These are phyloP conservation scores for Odobenus rosmarus DNA, from an alignment of 2,113 vertebrate species.

Conservation along the genomic window DNA sequence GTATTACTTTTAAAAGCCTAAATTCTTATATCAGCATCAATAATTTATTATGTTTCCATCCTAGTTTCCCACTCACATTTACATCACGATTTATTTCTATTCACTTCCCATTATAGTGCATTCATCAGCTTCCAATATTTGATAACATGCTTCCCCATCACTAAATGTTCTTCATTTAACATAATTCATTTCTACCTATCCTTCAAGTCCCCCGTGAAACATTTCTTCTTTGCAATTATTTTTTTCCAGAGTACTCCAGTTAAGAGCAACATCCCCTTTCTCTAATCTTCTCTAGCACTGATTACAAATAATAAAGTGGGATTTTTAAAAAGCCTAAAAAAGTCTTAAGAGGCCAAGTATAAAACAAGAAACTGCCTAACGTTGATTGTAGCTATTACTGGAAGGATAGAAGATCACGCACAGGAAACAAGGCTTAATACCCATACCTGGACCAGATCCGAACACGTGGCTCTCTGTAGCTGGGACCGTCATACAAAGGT, in stretches of 20 bases:
- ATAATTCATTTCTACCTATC: not conserved
- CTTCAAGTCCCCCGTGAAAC: not conserved
- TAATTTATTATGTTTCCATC: not conserved
- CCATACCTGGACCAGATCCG: rapidly evolving
- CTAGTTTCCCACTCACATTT: not conserved
- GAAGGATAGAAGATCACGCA: not conserved
- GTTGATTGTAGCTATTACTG: not conserved
- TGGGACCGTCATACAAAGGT: not conserved
- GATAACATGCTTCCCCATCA: not conserved
- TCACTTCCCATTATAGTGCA: not conserved
- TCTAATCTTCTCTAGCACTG: not conserved
- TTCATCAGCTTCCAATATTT: not conserved
- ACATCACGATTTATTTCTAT: not conserved
- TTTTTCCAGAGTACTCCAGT: not conserved
- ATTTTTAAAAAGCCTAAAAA: not conserved
- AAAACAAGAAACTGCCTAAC: not conserved
- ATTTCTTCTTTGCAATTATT: not conserved
- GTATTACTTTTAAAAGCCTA: not conserved
- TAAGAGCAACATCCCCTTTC: not conserved
- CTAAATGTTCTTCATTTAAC: not conserved
- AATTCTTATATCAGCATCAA: not conserved
- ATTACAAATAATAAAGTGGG: not conserved
- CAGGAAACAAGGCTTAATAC: not conserved
- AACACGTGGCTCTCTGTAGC: not conserved
- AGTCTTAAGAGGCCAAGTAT: not conserved